Base-by-base conservation (phyloP, 2,888 invertebrate species). In the Parasteatoda lunata region DNA sequence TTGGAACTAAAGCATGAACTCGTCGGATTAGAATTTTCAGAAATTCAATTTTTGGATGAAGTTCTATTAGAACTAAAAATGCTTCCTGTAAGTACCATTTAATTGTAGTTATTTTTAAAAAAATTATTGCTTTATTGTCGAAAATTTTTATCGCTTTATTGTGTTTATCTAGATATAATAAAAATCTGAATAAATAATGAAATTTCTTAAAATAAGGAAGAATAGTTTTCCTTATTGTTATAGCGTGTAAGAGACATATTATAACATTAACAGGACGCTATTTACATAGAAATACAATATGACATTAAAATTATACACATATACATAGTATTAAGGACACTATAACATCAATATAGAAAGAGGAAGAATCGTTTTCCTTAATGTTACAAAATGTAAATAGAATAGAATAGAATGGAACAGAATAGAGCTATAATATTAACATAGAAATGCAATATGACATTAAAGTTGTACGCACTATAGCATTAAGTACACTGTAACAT, bases 1-100 rank as follows among this genome's bases (percentile, higher is more conserved):
- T 92, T 98, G 52, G 98, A 98, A 92, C 92, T 98, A 7, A 97
- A 97, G 89, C 91, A 95, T 90, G 97, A 98, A 91, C 93, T 98
- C 89, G 96, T 97, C 0, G 96, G 96, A 90, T 93, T 97, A 15
- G 96, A 97, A 91, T 92, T 96, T 65, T 95, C 95, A 78, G 98
- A 98, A 92, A 96, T 95, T 90, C 96, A 95, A 89, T 97, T 96
- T 91, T 96, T 96, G 91, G 97, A 97, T 90, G 96, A 96, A 91
- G 94, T 95, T 3, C 92, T 97, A 13, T 93, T 95, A 51, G 95
- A 95, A 90, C 93, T 96, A 7, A 94, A 94, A 90, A 92, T 97
- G 0, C 96, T 96, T 0, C 97, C 97, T 4, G 92, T 92, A 90
- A 91, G 91, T 91, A 59, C 7, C n/a, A n/a, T 59, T 4, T 4